Percentiles rank a stretch among this genome's conserved stretches.
These are phyloP conservation scores for Campoletis raptor DNA, from an alignment of 2,888 invertebrate species.

Conservation along the genomic window DNA sequence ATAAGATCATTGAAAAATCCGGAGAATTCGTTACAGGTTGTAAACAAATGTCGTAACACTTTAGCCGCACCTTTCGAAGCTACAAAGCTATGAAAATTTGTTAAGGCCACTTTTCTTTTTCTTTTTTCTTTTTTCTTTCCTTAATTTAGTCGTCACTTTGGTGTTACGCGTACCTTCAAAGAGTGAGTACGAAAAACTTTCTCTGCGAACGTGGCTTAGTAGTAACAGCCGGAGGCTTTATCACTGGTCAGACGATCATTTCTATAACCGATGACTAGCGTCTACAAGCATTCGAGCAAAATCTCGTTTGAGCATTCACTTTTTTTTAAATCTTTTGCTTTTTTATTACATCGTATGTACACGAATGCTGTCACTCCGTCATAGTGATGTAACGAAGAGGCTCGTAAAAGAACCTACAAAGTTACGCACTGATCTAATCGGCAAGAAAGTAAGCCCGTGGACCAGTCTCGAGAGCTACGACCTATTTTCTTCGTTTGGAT, in stretches of 20 bases:
- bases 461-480: slow-evolving; percentile 12
- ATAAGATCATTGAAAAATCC: not conserved
- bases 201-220: not conserved
- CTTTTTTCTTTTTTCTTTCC: not conserved
- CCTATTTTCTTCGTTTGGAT: slow-evolving; percentile 52
- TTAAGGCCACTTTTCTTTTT: not conserved
- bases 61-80: not conserved
- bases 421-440: not conserved
- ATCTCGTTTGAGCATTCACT: not conserved
- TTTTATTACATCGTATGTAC: not conserved
- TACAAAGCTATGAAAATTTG: not conserved
- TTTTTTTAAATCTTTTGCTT: not conserved
- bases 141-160: not conserved
- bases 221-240: slow-evolving; percentile 12
- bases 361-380: slow-evolving; percentile 4
- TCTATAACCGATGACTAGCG: slow-evolving; percentile 13
- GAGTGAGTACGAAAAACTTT: slow-evolving; percentile 17
- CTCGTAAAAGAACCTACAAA: slow-evolving; percentile 4
- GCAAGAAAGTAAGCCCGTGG: slow-evolving; percentile 33
- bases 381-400: slow-evolving; percentile 43
- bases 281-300: not conserved
- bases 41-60: not conserved
- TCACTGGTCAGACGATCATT: slow-evolving; percentile 33
- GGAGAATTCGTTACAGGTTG: slow-evolving; percentile 4
- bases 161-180: slow-evolving; percentile 3